phyloP scores from a whole-genome alignment of 2,888 invertebrate species.

The Cheilosia variabilis region DNA sequence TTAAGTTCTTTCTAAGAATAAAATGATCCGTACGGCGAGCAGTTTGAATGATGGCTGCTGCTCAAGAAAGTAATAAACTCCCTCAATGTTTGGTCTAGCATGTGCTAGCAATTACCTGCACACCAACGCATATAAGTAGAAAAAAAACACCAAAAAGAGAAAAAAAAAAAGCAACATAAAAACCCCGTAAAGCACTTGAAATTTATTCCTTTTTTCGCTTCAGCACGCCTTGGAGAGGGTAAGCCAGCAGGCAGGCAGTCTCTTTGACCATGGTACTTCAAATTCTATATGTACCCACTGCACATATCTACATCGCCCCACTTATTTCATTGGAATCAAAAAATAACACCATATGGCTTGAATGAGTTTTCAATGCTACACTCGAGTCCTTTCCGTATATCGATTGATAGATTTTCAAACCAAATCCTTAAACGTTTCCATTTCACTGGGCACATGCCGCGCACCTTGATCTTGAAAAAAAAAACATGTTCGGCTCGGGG shows the following conservation, averaged over 20 bases:
- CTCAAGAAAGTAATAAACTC: constrained; percentile 61
- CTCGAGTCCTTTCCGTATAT: background rate
- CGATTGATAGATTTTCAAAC: constrained; percentile 38
- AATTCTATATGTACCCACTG: constrained; percentile 11
- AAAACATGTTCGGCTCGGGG: constrained; percentile 4
- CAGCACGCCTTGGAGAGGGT: constrained; percentile 19
- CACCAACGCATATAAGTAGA: background rate
- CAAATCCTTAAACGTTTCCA: constrained; percentile 55
- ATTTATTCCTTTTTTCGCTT: constrained; percentile 52
- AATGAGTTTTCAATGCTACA: constrained; percentile 70
- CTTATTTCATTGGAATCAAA: constrained; percentile 54
- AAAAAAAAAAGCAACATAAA: constrained; percentile 43
- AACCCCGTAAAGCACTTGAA: constrained; percentile 70
- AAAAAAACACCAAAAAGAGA: constrained; percentile 16
- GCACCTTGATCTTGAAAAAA: constrained; percentile 44
- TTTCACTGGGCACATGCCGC: constrained; percentile 25
- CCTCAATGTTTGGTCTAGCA: constrained; percentile 58
- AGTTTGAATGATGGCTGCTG: constrained; percentile 64
- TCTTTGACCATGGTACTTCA: constrained; percentile 59
- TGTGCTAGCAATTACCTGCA: constrained; percentile 73
- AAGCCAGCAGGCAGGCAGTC: constrained; percentile 22
- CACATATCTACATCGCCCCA: constrained; percentile 25
- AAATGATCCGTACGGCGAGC: constrained; percentile 2
- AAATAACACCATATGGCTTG: constrained; percentile 72
- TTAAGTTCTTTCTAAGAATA: constrained; percentile 37